These are phyloP conservation scores for Tokudaia muenninki DNA, from an alignment of 2,797 vertebrate species.

Conservation along the genomic window DNA sequence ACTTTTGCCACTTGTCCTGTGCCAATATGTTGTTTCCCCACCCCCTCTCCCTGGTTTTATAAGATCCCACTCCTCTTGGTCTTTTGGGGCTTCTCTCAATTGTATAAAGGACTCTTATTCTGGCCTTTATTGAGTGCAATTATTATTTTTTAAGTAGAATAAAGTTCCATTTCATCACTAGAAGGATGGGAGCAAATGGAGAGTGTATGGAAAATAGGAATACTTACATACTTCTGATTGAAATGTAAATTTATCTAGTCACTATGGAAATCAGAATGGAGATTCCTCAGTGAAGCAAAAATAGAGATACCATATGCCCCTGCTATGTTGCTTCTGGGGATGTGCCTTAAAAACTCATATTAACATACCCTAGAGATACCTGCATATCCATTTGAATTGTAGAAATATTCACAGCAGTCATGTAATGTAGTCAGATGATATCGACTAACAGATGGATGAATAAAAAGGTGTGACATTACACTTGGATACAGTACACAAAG, in stretches of 20 bases:
- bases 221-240: background rate
- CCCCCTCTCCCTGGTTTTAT: rapidly evolving
- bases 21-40: background rate
- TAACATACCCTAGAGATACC: background rate
- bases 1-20: background rate
- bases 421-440: background rate
- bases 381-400: background rate
- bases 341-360: background rate
- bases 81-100: background rate
- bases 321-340: background rate
- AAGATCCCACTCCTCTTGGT: background rate
- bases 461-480: background rate
- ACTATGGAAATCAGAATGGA: slow-evolving; percentile 13
- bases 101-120: background rate
- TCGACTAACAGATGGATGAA: background rate
- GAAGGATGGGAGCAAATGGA: background rate
- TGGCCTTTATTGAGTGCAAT: background rate
- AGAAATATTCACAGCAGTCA: background rate
- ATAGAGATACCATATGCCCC: background rate
- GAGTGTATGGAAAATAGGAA: background rate
- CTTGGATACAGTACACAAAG: background rate
- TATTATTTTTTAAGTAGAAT: background rate
- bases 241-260: background rate
- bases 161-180: background rate
- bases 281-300: background rate